Conservation (phyloP, 2,888 invertebrate species). For the Eretmocerus hayati region DNA sequence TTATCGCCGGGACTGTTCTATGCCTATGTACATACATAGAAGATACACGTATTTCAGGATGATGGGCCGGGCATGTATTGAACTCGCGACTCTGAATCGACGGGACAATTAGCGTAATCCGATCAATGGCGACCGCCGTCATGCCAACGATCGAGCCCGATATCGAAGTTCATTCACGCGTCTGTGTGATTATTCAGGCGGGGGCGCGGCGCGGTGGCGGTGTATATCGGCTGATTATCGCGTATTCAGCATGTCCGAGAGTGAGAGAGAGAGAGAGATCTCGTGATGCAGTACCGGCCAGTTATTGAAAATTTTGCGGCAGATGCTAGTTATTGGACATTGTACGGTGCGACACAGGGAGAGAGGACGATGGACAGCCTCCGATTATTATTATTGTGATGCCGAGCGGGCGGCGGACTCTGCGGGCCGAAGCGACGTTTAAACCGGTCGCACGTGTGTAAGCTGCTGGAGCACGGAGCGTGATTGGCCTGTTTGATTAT, state of each 20-base stretch:
- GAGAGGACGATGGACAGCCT: background rate
- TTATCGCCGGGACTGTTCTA: too few relatives aligned
- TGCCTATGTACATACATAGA: too few relatives aligned
- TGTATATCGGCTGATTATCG: constrained; percentile 4
- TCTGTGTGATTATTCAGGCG: constrained; percentile 10
- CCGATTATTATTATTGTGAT: background rate
- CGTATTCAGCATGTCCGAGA: background rate
- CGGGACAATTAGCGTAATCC: constrained; percentile 33
- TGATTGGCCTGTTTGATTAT: constrained; percentile 15
- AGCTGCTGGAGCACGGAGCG: background rate
- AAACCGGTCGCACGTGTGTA: background rate
- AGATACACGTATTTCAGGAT: too few relatives aligned
- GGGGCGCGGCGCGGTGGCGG: too few relatives aligned
- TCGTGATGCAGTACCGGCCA: background rate
- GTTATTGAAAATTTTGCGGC: constrained; percentile 7
- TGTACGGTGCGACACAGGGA: background rate
- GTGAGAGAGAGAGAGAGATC: background rate
- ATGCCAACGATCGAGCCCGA: constrained; percentile 11
- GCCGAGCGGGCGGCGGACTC: background rate
- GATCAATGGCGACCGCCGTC: constrained; percentile 28
- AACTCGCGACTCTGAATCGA: constrained; percentile 21
- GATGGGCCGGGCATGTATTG: too few relatives aligned
- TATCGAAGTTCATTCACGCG: constrained; percentile 24
- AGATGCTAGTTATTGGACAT: constrained; percentile 4
- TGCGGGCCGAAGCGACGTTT: background rate